Conservation (phyloP, 2,888 invertebrate genomes). For the Drosophila parthenogenetica region DNA sequence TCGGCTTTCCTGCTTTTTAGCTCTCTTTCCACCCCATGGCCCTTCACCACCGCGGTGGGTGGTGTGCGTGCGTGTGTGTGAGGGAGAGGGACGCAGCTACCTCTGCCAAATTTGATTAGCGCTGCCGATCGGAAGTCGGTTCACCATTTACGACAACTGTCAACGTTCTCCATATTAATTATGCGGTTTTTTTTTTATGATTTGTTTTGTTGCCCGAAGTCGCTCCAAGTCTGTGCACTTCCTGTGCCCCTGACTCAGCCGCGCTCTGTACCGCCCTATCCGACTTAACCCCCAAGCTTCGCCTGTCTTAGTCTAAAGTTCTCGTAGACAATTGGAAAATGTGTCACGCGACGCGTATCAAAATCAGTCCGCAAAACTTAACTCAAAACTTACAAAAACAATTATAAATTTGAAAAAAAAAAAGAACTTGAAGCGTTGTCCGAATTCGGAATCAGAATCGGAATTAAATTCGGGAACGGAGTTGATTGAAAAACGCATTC, state of each 20-base stretch:
- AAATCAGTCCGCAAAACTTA: slow-evolving; percentile 49
- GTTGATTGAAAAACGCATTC: slow-evolving; percentile 31
- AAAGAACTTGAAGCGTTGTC: slow-evolving; percentile 13
- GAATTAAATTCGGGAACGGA: slow-evolving; percentile 20
- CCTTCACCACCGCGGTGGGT: background rate
- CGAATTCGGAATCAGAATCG: slow-evolving; percentile 38
- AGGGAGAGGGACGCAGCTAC: background rate
- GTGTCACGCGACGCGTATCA: slow-evolving; percentile 71
- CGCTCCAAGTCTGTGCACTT: slow-evolving; percentile 58
- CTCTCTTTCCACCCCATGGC: background rate
- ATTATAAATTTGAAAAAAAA: background rate
- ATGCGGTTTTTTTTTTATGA: slow-evolving; percentile 22
- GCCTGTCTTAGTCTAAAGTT: background rate
- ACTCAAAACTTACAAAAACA: slow-evolving; percentile 20
- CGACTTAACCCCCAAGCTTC: background rate
- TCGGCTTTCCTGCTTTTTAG: background rate
- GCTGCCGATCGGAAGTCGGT: slow-evolving; percentile 66
- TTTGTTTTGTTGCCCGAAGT: slow-evolving; percentile 31
- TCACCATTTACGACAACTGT: slow-evolving; percentile 72
- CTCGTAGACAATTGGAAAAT: slow-evolving; percentile 54
- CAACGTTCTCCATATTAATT: slow-evolving; percentile 75
- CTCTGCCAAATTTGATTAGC: slow-evolving; percentile 58
- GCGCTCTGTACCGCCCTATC: background rate
- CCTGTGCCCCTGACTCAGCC: slow-evolving; percentile 45
- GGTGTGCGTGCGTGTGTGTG: background rate